Percentiles rank a stretch among this genome's conserved stretches.
These are phyloP conservation scores for Puntigrus tetrazona DNA, from an alignment of 2,113 vertebrate species.

Conservation along the genomic window DNA sequence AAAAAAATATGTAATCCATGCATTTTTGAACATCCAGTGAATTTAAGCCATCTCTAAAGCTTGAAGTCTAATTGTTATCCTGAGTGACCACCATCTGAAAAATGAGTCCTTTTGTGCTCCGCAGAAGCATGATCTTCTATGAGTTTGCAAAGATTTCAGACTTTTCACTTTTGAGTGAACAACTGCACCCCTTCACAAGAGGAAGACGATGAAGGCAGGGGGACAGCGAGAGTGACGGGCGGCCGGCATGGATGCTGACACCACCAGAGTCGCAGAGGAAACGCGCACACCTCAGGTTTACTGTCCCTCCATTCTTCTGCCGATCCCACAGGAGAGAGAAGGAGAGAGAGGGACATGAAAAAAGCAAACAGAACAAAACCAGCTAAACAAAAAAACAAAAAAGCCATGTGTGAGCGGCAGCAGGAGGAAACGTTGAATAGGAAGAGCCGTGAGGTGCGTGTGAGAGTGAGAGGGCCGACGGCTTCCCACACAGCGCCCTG, in stretches of 20 bases:
- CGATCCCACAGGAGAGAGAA: constrained; percentile 47
- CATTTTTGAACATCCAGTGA: not conserved
- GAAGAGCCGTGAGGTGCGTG: constrained; percentile 72
- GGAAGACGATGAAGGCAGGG: constrained; percentile 19
- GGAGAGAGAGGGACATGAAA: constrained; percentile 28
- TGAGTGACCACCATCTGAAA: too few species aligned
- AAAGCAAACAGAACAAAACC: constrained; percentile 43
- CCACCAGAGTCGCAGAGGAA: constrained; percentile 52
- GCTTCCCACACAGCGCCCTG: constrained; percentile 75
- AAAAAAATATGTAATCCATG: too few species aligned
- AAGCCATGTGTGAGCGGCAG: constrained; percentile 48
- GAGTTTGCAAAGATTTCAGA: not conserved
- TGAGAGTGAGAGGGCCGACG: constrained; percentile 75
- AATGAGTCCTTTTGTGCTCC: not conserved
- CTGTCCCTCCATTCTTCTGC: constrained; percentile 56
- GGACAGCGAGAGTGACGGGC: constrained; percentile 20
- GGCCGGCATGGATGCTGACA: constrained; percentile 14
- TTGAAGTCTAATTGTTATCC: not conserved
- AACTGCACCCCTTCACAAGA: not conserved
- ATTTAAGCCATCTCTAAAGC: not conserved
- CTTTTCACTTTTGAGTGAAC: not conserved
- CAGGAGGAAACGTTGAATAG: constrained; percentile 70
- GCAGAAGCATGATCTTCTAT: not conserved
- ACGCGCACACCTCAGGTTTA: constrained; percentile 45
- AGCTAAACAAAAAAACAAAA: constrained; percentile 41